A percentile compares a stretch with the other conserved stretches of the same genome.
phyloP scores from a whole-genome alignment of 2,113 vertebrate species.

The Fulica atra region DNA sequence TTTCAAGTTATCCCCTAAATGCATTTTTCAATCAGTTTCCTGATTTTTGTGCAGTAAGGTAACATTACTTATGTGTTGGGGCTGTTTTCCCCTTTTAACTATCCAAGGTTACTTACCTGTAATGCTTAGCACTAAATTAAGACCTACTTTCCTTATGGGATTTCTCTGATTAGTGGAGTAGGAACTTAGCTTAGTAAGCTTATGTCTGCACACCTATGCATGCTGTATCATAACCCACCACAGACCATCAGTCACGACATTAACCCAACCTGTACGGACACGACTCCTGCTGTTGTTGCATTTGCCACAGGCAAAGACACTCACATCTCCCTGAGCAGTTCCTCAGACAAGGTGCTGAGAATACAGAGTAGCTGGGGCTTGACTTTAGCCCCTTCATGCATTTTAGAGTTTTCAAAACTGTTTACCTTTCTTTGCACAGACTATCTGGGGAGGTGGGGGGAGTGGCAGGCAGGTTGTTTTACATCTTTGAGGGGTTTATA shows the following conservation, averaged over 20 bases:
- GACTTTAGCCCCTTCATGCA: not conserved
- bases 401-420: not conserved
- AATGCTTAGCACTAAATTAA: not conserved
- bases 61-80: not conserved
- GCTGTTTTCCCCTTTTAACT: not conserved
- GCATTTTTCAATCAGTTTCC: not conserved
- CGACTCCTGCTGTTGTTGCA: not conserved
- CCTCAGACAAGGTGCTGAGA: not conserved
- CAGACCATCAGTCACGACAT: not conserved
- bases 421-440: not conserved
- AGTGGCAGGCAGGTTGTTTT: not conserved
- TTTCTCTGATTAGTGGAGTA: not conserved
- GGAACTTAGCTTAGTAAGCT: not conserved
- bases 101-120: not conserved
- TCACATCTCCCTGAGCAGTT: not conserved
- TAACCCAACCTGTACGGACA: not conserved
- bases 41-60: not conserved
- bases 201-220: not conserved
- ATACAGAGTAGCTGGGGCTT: not conserved
- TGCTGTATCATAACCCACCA: not conserved
- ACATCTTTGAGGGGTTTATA: not conserved
- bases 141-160: not conserved
- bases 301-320: not conserved
- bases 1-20: not conserved
- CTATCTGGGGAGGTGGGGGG: not conserved